A percentile compares a stretch with the other conserved stretches of the same genome.
phyloP scores from a whole-genome alignment of 2,888 invertebrate genomes.

The Mesorhabditis sp. region DNA sequence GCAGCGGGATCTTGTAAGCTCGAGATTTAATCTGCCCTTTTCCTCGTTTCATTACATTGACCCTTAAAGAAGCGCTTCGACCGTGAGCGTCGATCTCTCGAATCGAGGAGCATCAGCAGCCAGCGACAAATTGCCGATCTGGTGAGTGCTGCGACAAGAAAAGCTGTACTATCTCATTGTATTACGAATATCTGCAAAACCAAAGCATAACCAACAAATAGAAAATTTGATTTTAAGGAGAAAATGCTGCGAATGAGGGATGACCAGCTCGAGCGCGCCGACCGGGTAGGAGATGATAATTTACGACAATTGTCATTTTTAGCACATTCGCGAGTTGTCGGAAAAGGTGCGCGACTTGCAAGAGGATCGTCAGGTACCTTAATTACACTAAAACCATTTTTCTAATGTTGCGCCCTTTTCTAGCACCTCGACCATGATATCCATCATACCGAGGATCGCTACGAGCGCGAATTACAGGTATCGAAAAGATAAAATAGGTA shows the following conservation, averaged over 20 bases:
- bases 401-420: not conserved
- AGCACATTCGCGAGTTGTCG: not conserved
- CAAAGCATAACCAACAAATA: too few species aligned
- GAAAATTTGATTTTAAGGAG: not conserved
- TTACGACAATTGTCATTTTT: too few species aligned
- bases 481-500: not conserved
- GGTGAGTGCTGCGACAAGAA: not conserved
- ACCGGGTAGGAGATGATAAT: not conserved
- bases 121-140: not conserved
- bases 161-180: too few species aligned
- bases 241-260: not conserved
- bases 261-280: conserved; percentile 2
- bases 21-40: too few species aligned
- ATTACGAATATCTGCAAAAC: too few species aligned
- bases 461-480: not conserved
- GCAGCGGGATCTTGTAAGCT: not conserved
- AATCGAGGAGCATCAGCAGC: not conserved
- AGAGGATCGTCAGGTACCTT: not conserved
- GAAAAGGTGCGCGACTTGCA: not conserved
- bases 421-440: not conserved
- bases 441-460: not conserved
- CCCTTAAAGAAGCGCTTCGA: not conserved
- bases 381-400: too few species aligned
- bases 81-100: not conserved
- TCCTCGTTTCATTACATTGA: too few species aligned